Evolutionary conservation across 92 coral and sea anemone species (phyloP).

Genomic region (Parazoanthus atlanticus): DNA sequence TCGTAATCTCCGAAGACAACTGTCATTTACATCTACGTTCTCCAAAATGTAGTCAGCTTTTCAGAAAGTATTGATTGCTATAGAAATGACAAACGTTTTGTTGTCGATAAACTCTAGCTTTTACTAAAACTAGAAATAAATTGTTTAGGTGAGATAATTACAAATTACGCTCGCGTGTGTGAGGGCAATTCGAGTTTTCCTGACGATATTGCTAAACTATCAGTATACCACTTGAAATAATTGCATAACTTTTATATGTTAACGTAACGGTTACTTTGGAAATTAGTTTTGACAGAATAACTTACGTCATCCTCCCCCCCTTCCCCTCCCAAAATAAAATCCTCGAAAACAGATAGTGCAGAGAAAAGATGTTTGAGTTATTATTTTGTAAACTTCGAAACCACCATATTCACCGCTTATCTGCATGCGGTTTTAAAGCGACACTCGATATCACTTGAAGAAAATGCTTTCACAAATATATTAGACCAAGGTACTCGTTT

Average conservation of each 20-base stretch:
- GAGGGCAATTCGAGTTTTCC: too few relatives aligned
- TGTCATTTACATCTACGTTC: too few relatives aligned
- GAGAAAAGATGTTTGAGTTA: background rate
- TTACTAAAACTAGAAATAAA: too few relatives aligned
- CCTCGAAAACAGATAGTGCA: background rate
- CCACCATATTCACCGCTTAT: background rate
- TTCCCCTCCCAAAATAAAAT: background rate
- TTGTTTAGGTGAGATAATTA: background rate
- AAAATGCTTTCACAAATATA: background rate
- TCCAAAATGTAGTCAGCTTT: too few relatives aligned
- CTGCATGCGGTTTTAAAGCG: background rate
- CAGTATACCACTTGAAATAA: background rate
- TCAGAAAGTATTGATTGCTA: too few relatives aligned
- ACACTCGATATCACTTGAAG: background rate
- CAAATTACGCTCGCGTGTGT: constrained; percentile 9
- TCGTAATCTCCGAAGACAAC: too few relatives aligned
- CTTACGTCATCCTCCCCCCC: background rate
- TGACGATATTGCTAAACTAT: constrained; percentile 5
- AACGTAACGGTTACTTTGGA: background rate
- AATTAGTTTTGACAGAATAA: background rate
- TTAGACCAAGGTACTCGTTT: background rate
- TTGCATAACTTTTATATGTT: constrained; percentile 4
- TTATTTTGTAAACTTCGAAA: background rate
- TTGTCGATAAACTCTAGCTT: too few relatives aligned
- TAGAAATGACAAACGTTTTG: too few relatives aligned